Base-by-base conservation (phyloP, 2,113 vertebrate genomes). In the Boulengeromyrus knoepffleri region DNA sequence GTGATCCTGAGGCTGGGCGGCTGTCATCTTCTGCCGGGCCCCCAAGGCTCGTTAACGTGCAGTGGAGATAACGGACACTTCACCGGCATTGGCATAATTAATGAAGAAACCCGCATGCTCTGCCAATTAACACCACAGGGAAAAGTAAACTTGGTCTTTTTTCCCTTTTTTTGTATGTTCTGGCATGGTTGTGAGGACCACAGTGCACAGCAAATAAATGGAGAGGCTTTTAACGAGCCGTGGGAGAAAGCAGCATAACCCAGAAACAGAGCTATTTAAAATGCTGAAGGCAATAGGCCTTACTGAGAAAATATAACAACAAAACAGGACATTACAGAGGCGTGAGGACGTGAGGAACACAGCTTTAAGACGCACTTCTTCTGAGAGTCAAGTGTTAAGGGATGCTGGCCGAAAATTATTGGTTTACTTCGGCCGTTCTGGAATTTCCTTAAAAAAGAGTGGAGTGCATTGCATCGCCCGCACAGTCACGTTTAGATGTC, bases 71-170 rank as follows among this genome's bases (percentile, higher is more conserved):
- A 96, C 94, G 94, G 94, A 97, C 93, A 94, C 95, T 96, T 96
- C 95, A 94, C 95, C 95, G 93, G 88, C 94, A 94, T 95, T 96
- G 96, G 96, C 96, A 97, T 98, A 98, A 98, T 98, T 97, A 98
- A 97, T 97, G 97, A 97, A 97, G 96, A 80, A 97, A 95, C 95
- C 96, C 95, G 96, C 96, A 91, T 95, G 96, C 95, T 96, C 95
- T 94, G 96, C 96, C 97, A 97, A 98, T 98, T 98, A 97, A 96
- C 97, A 97, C 97, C 96, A 94, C 96, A 96, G 97, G 97, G 96
- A 97, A 97, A 97, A 95, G 95, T 94, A 94, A 96, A 97, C 96
- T 96, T 97, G 97, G 96, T 97, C 96, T 96, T 93, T 95, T 96
- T 95, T 87, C 31, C 96, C 93, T 95, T 97, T 70, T 96, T 95